phyloP scores from a whole-genome alignment of 1,140 invertebrate genomes.

The Drosophila sp. region DNA sequence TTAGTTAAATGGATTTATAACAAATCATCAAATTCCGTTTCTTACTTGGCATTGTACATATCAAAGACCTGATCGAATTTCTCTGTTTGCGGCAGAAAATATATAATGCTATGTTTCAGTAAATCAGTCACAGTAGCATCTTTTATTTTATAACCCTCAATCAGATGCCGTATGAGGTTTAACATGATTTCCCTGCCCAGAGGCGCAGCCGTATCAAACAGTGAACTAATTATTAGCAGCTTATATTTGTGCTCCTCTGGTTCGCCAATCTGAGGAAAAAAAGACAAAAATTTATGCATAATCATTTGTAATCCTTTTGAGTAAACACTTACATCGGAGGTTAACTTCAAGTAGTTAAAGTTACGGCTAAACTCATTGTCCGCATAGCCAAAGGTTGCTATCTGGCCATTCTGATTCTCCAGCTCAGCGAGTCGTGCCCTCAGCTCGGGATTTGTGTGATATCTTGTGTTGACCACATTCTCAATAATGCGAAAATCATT shows the following conservation, averaged over 20 bases:
- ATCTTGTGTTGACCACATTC: slow-evolving; percentile 85
- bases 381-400: slow-evolving; percentile 76
- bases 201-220: slow-evolving; percentile 91
- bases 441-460: slow-evolving; percentile 87
- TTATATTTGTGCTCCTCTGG: slow-evolving; percentile 92
- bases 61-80: slow-evolving; percentile 60
- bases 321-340: slow-evolving; percentile 66
- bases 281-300: background rate
- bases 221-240: slow-evolving; percentile 91
- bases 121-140: slow-evolving; percentile 87
- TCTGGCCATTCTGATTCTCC: slow-evolving; percentile 83
- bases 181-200: slow-evolving; percentile 92
- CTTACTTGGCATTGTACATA: slow-evolving; percentile 74
- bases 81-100: slow-evolving; percentile 88
- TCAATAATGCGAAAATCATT: slow-evolving; percentile 89
- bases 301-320: background rate
- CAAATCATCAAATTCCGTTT: background rate
- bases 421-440: slow-evolving; percentile 86
- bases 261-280: slow-evolving; percentile 85
- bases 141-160: slow-evolving; percentile 87
- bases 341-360: slow-evolving; percentile 78
- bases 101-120: slow-evolving; percentile 89
- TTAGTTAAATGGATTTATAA: too few relatives aligned
- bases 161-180: slow-evolving; percentile 91
- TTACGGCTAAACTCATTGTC: slow-evolving; percentile 75